Percentiles rank a stretch among this genome's conserved stretches.
phyloP scores from a whole-genome alignment of 1,140 invertebrate genomes.

The Hypsibius dujardini region DNA sequence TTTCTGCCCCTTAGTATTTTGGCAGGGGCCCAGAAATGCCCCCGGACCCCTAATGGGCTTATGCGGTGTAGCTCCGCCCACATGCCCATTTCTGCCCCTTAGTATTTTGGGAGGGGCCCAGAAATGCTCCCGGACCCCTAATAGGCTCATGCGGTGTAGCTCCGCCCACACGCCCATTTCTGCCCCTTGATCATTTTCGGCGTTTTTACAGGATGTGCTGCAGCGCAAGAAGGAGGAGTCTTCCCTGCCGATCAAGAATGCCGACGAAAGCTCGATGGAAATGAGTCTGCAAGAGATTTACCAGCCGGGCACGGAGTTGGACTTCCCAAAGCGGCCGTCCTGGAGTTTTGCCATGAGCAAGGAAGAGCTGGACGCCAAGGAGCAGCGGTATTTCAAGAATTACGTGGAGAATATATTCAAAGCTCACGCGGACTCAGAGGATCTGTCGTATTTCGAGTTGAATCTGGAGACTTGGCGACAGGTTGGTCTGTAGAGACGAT shows the following conservation, averaged over 20 bases:
- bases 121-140: no score
- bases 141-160: no score
- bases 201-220: slow-evolving; percentile 29
- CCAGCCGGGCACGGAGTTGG: slow-evolving; percentile 29
- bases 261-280: slow-evolving; percentile 30
- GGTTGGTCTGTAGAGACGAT: slow-evolving; percentile 21
- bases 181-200: background rate
- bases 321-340: slow-evolving; percentile 36
- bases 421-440: slow-evolving; percentile 30
- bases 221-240: slow-evolving; percentile 30
- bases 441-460: slow-evolving; percentile 59
- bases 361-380: slow-evolving; percentile 31
- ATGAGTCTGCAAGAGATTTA: slow-evolving; percentile 32
- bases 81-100: no score
- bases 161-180: no score
- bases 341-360: slow-evolving; percentile 34
- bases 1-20: no score
- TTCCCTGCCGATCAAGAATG: slow-evolving; percentile 25
- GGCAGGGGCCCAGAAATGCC: background rate
- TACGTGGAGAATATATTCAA: slow-evolving; percentile 42
- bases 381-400: slow-evolving; percentile 36
- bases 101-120: no score
- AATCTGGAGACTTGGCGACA: slow-evolving; percentile 86
- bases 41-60: background rate
- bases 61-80: background rate